Conservation (phyloP, 2,888 invertebrate species). For the Ellobium chinense region DNA sequence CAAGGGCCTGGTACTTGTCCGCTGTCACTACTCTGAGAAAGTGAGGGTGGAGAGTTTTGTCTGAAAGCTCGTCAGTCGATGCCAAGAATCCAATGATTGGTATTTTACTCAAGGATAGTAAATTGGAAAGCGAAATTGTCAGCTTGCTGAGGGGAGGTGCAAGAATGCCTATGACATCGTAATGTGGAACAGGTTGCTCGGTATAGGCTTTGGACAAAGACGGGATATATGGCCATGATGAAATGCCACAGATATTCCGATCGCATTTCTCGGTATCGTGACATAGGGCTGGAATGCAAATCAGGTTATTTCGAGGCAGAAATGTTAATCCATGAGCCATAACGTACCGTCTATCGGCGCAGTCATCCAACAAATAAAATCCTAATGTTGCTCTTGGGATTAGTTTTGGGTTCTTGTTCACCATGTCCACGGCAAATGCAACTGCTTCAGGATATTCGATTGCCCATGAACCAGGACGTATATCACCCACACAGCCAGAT, state of each 20-base stretch:
- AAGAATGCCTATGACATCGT: conserved; percentile 60
- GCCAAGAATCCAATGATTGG: conserved; percentile 55
- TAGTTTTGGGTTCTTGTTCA: background rate
- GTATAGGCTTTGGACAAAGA: background rate
- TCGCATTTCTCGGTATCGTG: too few species aligned
- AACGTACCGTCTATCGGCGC: background rate
- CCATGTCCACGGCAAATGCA: conserved; percentile 20
- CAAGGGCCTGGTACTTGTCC: conserved; percentile 59
- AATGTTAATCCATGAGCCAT: conserved; percentile 23
- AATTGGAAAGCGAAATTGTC: conserved; percentile 57
- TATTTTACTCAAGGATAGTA: conserved; percentile 43
- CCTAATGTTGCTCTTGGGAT: conserved; percentile 12
- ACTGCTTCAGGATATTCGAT: conserved; percentile 23
- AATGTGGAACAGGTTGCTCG: background rate
- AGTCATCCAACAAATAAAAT: conserved; percentile 7
- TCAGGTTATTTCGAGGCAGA: background rate
- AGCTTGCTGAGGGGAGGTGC: conserved; percentile 57
- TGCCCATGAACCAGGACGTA: conserved; percentile 1
- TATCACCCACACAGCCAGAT: background rate
- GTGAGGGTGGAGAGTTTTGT: conserved; percentile 60
- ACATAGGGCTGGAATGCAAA: too few species aligned
- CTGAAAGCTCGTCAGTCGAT: conserved; percentile 60
- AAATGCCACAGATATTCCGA: too few species aligned
- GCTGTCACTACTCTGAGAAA: conserved; percentile 67
- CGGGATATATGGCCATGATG: too few species aligned